These are phyloP conservation scores for Callionymus lyra DNA, from an alignment of 2,113 vertebrate genomes.

Conservation along the genomic window DNA sequence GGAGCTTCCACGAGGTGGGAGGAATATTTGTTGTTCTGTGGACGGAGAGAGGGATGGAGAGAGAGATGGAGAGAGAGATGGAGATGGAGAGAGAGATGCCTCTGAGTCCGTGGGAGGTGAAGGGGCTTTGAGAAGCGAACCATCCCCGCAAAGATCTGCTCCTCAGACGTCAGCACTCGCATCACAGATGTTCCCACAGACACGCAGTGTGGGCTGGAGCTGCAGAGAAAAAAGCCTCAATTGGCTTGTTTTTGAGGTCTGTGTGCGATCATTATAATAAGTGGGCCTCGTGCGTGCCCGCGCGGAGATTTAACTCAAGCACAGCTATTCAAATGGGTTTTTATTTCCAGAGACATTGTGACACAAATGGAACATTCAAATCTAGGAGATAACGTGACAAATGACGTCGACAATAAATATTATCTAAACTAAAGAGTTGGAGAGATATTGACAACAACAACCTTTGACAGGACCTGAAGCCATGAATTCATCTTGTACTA, in stretches of 20 bases:
- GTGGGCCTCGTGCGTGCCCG: constrained; percentile 33
- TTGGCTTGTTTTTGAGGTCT: constrained; percentile 13
- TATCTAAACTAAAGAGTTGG: too few relatives aligned
- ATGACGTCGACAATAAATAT: too few relatives aligned
- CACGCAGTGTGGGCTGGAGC: constrained; percentile 50
- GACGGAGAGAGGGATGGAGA: constrained; percentile 23
- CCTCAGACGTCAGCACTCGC: constrained; percentile 56
- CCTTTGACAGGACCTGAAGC: not conserved
- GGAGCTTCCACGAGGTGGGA: constrained; percentile 38
- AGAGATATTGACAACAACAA: too few relatives aligned
- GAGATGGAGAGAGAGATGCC: constrained; percentile 21
- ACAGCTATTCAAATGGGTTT: constrained; percentile 11
- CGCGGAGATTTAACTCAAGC: constrained; percentile 16
- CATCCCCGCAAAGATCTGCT: constrained; percentile 41
- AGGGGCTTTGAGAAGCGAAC: constrained; percentile 52
- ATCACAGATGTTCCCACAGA: constrained; percentile 65
- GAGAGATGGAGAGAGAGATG: constrained; percentile 15
- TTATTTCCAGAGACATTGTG: constrained; percentile 2
- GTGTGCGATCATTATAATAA: constrained; percentile 19
- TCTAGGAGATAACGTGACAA: too few relatives aligned
- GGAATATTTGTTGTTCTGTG: constrained; percentile 47
- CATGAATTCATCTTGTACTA: not conserved
- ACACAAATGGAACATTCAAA: too few relatives aligned
- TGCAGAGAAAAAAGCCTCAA: constrained; percentile 30
- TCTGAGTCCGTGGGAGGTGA: constrained; percentile 31